Evolutionary conservation across 1,140 invertebrate species (phyloP), one percentile per base, ranked within the genome.

Genomic region (Eupeodes corollae): DNA sequence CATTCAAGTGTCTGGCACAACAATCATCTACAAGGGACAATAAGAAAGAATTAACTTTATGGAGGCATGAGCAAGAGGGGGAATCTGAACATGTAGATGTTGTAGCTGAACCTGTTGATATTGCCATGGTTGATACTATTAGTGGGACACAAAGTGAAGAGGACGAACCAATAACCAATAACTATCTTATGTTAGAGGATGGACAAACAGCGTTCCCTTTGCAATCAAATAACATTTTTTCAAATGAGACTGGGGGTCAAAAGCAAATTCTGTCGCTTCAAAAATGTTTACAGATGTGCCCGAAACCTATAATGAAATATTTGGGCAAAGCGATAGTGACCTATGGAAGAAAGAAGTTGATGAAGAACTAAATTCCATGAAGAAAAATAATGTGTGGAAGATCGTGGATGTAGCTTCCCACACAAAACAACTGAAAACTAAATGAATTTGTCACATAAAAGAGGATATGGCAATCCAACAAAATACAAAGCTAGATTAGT

Each of bases 311-410:
- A n/a, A 18, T 15, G 52, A 62, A 39, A 53, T 55, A 16, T 18
- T 59, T 1, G 18, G 38, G 12, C 48, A 55, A 9, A 37, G 45
- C 8, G 44, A 64, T 19, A 39, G 26, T 1, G 41, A 54, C 1
- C 31, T 46, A 13, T 64, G 61, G 59, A 46, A 32, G 32, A 13
- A 50, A 19, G 58, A 57, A 6, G 54, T 61, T 0, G 18, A 51
- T 0, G 52, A 54, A 5, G 61, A 64, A 30, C 42, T 61, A 1
- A 15, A 56, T 5, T 52, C 53, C 2, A 50, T 59, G 14, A 34
- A 50, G n/a, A 47, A 47, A 16, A 61, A 60, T 34, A 26, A 54
- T 3, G 57, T 55, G 5, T 61, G 56, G 56, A 51, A 19, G 3
- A 32, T 56, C n/a, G n/a, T n/a, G n/a, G n/a, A n/a, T n/a, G n/a